Base-by-base conservation (phyloP, 1,140 invertebrate genomes). In the Schlechtendalia chinensis region DNA sequence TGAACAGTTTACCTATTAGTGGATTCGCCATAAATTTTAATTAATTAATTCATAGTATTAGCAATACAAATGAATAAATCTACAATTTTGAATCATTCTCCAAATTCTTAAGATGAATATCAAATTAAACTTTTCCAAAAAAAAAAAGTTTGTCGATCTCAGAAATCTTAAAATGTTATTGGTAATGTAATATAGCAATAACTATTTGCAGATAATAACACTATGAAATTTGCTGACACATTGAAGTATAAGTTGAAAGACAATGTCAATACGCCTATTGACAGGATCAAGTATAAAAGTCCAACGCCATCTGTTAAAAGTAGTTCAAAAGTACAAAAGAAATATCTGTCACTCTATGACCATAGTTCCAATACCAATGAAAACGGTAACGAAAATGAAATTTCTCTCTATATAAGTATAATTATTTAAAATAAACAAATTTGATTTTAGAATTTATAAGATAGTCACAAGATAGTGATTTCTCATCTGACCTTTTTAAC, bases 201-300 rank as follows among this genome's bases (percentile, higher is more conserved):
- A 19, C 29, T n/a, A n/a, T 72, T 72, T 54, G 29, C 67, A 72
- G 69, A 72, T 54, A 72, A 72, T 22, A 72, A 72, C 5, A 53
- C 50, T 0, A n/a, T 72, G 17, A 72, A 72, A 72, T 47, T 72
- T 72, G 16, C 69, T 29, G 69, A 72, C 27, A 72, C 69, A 54
- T 29, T 72, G 5, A 72, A 72, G 16, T 54, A 47, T 19, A 72
- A 72, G 53, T 54, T 72, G 2, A 72, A 72, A 29, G 69, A 72
- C 5, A 27, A 16, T 53, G 69, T n/a, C 1, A 24, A 72, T 11
- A 19, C 29, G 24, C 69, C 24, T 2, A 72, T 50, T 29, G 45
- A 69, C 17, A 69, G 6, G 19, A 47, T 12, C 19, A 69, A n/a
- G n/a, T 47, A 72, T 53, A 54, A 54, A 72, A 72, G 69, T 54